A percentile compares a stretch with the other conserved stretches of the same genome.
phyloP scores from a whole-genome alignment of 2,113 vertebrate genomes.

The Antennarius striatus region DNA sequence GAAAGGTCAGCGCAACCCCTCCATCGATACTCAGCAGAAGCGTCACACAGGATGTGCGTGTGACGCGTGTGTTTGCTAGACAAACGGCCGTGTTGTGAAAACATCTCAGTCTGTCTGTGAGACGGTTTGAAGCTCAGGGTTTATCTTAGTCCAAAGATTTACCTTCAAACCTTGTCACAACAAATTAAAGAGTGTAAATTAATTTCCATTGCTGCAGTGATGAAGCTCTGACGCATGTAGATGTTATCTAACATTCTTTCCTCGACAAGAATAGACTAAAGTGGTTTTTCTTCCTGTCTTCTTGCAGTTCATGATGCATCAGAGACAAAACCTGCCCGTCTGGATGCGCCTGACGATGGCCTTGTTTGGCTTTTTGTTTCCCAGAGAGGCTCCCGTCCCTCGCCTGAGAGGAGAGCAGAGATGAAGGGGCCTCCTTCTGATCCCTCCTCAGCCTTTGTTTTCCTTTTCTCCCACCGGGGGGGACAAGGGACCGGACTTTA shows the following conservation, averaged over 20 bases:
- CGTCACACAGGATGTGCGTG: slow-evolving; percentile 4
- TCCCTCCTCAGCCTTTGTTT: slow-evolving; percentile 27
- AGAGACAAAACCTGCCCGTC: slow-evolving; percentile 66
- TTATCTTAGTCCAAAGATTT: slow-evolving; percentile 42
- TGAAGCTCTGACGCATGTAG: no score
- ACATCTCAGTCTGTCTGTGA: slow-evolving; percentile 34
- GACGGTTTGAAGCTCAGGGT: slow-evolving; percentile 32
- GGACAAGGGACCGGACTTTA: slow-evolving; percentile 60
- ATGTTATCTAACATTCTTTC: no score
- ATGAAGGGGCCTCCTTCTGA: slow-evolving; percentile 57
- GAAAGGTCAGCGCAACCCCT: no score
- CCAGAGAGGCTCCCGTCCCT: slow-evolving; percentile 53
- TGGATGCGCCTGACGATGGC: slow-evolving; percentile 74
- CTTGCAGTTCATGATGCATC: slow-evolving; percentile 67
- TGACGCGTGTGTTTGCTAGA: slow-evolving; percentile 52
- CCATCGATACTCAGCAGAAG: no score
- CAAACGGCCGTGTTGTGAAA: slow-evolving; percentile 63
- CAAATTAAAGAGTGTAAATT: not conserved
- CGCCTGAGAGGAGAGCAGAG: slow-evolving; percentile 63
- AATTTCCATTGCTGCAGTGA: not conserved
- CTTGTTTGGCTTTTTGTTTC: slow-evolving; percentile 71
- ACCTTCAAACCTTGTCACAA: slow-evolving; percentile 15
- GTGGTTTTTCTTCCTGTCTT: not conserved
- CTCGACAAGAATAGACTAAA: not conserved
- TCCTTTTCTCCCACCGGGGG: not conserved